A percentile compares a stretch with the other conserved stretches of the same genome.
Evolutionary conservation across 2,113 vertebrate species (phyloP).

Genomic region (Heterotis niloticus): DNA sequence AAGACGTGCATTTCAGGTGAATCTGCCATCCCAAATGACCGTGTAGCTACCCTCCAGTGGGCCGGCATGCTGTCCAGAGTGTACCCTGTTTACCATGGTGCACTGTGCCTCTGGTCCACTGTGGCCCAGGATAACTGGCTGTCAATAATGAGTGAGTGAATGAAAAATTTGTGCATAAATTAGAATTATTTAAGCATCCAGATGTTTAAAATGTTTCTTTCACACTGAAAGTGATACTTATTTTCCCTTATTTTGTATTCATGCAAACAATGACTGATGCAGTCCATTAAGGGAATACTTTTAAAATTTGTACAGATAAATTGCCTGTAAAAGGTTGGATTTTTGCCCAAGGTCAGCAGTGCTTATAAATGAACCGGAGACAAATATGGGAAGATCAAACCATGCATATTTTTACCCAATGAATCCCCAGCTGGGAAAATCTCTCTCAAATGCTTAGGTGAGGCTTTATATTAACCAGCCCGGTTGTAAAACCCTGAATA

Average conservation of each 20-base stretch:
- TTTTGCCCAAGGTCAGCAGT: conserved; percentile 35
- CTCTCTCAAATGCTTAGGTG: conserved; percentile 38
- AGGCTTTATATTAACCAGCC: conserved; percentile 38
- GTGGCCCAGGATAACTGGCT: too few relatives aligned
- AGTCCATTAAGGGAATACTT: background rate
- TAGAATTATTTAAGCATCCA: too few relatives aligned
- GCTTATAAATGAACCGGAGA: conserved; percentile 10
- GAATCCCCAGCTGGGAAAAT: conserved; percentile 34
- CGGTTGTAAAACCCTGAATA: conserved; percentile 38
- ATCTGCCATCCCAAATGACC: too few relatives aligned
- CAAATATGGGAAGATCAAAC: background rate
- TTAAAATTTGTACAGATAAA: conserved; percentile 23
- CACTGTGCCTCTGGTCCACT: too few relatives aligned
- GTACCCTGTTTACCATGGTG: too few relatives aligned
- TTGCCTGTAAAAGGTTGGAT: conserved; percentile 38
- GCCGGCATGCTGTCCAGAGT: too few relatives aligned
- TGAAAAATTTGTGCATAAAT: too few relatives aligned
- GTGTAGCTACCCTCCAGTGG: too few relatives aligned
- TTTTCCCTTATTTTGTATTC: background rate
- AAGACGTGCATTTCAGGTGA: too few relatives aligned
- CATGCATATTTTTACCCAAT: conserved; percentile 31
- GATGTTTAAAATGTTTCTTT: background rate
- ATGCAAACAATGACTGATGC: background rate
- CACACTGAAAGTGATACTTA: background rate
- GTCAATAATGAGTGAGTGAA: too few relatives aligned